Evolutionary conservation across 2,888 invertebrate genomes (phyloP).

Genomic region (Eupithecia dodoneata): DNA sequence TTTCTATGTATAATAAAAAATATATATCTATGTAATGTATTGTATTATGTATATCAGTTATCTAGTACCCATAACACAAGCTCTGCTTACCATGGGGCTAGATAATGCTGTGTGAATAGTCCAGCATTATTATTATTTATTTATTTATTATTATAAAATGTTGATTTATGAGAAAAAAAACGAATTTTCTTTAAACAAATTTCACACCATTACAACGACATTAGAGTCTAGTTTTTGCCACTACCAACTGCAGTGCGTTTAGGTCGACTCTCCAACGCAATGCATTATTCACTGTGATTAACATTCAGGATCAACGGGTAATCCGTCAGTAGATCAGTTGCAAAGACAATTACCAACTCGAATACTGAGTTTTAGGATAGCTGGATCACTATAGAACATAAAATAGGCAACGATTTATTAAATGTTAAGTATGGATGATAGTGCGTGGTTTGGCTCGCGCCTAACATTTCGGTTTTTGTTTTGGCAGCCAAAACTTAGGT

Average conservation of each 20-base stretch:
- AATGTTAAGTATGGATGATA: not conserved
- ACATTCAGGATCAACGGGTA: conserved; percentile 54
- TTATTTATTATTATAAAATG: too few species aligned
- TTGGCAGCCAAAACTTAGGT: not conserved
- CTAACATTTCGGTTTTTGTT: not conserved
- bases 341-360: conserved; percentile 42
- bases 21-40: too few species aligned
- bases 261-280: conserved; percentile 40
- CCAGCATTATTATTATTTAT: too few species aligned
- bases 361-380: conserved; percentile 9
- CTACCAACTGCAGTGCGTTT: conserved; percentile 7
- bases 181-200: too few species aligned
- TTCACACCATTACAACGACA: too few species aligned
- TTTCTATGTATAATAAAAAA: too few species aligned
- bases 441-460: not conserved
- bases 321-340: conserved; percentile 43
- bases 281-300: conserved; percentile 65
- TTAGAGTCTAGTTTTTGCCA: not conserved
- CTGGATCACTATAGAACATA: conserved; percentile 8
- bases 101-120: too few species aligned
- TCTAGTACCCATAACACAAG: too few species aligned
- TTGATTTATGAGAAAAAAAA: too few species aligned
- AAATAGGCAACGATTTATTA: not conserved
- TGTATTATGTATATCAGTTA: too few species aligned
- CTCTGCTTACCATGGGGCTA: too few species aligned